Percentiles rank a stretch among this genome's conserved stretches.
Conservation (phyloP, 2,888 invertebrate genomes). For the Drosophila koepferae region DNA sequence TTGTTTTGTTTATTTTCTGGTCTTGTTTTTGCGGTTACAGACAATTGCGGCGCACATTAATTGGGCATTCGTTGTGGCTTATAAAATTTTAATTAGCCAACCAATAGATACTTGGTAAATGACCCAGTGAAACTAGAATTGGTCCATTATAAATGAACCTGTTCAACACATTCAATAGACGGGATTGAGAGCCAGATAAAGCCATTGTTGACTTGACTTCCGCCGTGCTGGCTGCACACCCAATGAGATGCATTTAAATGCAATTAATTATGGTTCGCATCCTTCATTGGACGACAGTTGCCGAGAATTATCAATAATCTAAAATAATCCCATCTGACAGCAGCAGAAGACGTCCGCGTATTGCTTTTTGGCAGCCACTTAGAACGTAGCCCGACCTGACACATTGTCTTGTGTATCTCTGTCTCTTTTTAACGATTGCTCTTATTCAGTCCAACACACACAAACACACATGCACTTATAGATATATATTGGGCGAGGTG, state of each 20-base stretch:
- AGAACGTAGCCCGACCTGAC: conserved; percentile 19
- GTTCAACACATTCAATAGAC: not conserved
- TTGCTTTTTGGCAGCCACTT: conserved; percentile 63
- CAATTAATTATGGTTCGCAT: conserved; percentile 69
- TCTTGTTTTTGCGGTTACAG: conserved; percentile 37
- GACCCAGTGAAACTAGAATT: conserved; percentile 9
- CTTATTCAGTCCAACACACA: conserved; percentile 1
- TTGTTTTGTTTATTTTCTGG: conserved; percentile 34
- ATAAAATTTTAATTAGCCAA: conserved; percentile 52
- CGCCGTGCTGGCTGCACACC: conserved; percentile 26
- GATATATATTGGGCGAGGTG: conserved; percentile 25
- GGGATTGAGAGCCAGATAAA: not conserved
- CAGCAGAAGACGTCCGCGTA: conserved; percentile 28
- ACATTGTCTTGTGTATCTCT: conserved; percentile 17
- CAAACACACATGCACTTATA: not conserved
- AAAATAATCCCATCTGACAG: conserved; percentile 69
- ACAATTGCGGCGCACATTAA: conserved; percentile 61
- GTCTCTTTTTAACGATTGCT: not conserved
- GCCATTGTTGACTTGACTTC: conserved; percentile 41
- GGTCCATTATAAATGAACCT: not conserved
- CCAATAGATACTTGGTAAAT: conserved; percentile 1
- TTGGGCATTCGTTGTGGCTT: conserved; percentile 55
- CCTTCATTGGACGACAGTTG: conserved; percentile 69
- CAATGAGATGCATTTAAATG: conserved; percentile 67
- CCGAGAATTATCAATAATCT: conserved; percentile 73